Evolutionary conservation across 2,797 vertebrate species (phyloP).

Genomic region (Tadarida brasiliensis): DNA sequence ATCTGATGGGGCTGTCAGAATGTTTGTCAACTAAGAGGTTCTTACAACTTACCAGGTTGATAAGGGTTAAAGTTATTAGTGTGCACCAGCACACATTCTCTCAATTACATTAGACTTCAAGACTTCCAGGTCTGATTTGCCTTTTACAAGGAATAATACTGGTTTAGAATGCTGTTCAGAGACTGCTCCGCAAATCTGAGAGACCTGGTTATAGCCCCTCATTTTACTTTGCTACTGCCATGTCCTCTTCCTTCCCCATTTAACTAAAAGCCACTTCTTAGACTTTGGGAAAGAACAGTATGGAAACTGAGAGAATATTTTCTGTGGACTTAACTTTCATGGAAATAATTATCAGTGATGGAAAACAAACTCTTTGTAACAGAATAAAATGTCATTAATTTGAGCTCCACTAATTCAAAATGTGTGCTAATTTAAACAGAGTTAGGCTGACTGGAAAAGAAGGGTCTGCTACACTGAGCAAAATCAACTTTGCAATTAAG

Average conservation of each 20-base stretch:
- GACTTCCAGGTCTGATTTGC: slow-evolving; percentile 58
- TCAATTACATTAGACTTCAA: slow-evolving; percentile 69
- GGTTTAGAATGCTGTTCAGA: slow-evolving; percentile 57
- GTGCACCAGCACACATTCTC: slow-evolving; percentile 43
- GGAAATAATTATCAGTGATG: slow-evolving; percentile 77
- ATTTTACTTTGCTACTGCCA: slow-evolving; percentile 66
- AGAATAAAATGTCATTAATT: slow-evolving; percentile 76
- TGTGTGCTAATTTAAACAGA: slow-evolving; percentile 73
- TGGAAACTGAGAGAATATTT: slow-evolving; percentile 69
- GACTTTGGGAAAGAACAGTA: slow-evolving; percentile 73
- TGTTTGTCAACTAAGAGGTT: background rate
- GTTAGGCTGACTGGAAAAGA: slow-evolving; percentile 58
- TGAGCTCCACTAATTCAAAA: slow-evolving; percentile 71
- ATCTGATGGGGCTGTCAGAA: background rate
- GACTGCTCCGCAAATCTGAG: slow-evolving; percentile 50
- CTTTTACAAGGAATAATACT: slow-evolving; percentile 71
- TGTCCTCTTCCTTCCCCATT: background rate
- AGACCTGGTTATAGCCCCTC: slow-evolving; percentile 44
- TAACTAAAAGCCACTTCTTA: slow-evolving; percentile 73
- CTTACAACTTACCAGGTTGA: background rate
- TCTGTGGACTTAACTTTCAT: slow-evolving; percentile 75
- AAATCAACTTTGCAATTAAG: slow-evolving; percentile 71
- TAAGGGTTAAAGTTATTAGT: slow-evolving; percentile 50
- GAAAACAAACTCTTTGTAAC: slow-evolving; percentile 73
- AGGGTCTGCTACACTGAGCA: slow-evolving; percentile 63